Percentiles rank a stretch among this genome's conserved stretches.
phyloP scores from a whole-genome alignment of 2,888 invertebrate species.

The Hydrotaea diabolus region DNA sequence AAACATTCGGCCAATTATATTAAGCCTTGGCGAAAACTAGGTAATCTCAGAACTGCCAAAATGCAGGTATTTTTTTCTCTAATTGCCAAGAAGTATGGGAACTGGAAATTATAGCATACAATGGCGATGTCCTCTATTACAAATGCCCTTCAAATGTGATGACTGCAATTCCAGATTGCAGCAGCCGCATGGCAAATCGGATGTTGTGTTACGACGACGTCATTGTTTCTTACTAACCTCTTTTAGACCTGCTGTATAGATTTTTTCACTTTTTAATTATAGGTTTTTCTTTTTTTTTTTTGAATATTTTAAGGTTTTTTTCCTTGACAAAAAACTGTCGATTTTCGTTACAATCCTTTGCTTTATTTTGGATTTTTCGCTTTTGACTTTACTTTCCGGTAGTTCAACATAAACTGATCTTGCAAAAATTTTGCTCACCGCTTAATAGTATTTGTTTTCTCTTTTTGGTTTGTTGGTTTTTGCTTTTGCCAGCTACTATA shows the following conservation, averaged over 20 bases:
- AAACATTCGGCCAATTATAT: too few species aligned
- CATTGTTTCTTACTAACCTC: constrained; percentile 8
- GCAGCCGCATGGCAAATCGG: neutral
- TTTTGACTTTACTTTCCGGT: constrained; percentile 70
- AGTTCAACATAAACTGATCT: constrained; percentile 73
- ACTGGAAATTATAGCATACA: too few species aligned
- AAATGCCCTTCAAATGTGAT: neutral
- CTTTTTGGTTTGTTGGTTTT: constrained; percentile 14
- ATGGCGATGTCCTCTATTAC: neutral
- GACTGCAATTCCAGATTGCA: neutral
- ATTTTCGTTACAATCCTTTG: constrained; percentile 2
- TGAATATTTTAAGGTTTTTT: neutral
- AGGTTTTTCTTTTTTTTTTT: neutral
- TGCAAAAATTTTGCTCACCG: constrained; percentile 44
- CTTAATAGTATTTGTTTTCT: constrained; percentile 52
- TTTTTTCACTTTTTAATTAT: neutral
- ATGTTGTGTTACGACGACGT: neutral
- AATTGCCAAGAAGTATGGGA: too few species aligned
- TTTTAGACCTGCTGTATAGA: neutral
- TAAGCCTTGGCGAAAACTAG: too few species aligned
- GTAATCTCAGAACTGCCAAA: too few species aligned
- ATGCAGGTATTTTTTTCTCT: too few species aligned
- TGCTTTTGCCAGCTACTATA: constrained; percentile 7
- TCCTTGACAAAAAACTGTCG: neutral
- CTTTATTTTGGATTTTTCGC: neutral